Conservation (phyloP, 2,797 vertebrate species). For the Dipus sagitta region DNA sequence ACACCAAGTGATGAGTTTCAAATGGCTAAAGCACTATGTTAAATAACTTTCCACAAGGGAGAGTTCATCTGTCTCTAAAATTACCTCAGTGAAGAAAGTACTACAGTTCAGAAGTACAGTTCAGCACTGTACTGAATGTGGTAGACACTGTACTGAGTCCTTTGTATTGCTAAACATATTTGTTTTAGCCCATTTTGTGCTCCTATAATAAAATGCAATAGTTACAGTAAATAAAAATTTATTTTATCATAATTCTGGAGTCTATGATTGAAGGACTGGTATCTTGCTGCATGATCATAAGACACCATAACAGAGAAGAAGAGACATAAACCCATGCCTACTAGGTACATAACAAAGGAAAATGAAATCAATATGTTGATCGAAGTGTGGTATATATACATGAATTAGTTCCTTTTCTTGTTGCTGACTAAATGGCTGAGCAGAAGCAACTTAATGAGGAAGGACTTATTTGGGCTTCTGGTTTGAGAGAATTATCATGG, state of each 20-base stretch:
- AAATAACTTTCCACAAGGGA: neutral
- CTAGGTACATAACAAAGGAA: neutral
- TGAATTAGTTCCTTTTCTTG: neutral
- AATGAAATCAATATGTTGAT: neutral
- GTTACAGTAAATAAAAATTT: neutral
- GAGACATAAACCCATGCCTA: neutral
- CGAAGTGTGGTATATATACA: neutral
- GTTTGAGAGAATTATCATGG: no score
- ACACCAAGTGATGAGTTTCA: neutral
- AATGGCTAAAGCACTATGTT: neutral
- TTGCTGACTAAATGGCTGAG: neutral
- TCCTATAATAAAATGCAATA: neutral
- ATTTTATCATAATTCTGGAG: neutral
- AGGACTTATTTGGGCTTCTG: no score
- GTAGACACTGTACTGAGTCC: neutral
- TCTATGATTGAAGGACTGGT: neutral
- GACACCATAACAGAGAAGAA: neutral
- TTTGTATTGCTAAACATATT: neutral
- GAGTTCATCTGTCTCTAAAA: neutral
- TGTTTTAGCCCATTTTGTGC: neutral
- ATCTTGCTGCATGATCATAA: neutral
- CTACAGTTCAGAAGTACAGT: neutral
- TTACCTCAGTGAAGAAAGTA: neutral
- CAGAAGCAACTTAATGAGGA: no score
- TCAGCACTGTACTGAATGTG: neutral